Evolutionary conservation across 2,113 vertebrate genomes (phyloP).

Genomic region (Dipodomys stephensi): DNA sequence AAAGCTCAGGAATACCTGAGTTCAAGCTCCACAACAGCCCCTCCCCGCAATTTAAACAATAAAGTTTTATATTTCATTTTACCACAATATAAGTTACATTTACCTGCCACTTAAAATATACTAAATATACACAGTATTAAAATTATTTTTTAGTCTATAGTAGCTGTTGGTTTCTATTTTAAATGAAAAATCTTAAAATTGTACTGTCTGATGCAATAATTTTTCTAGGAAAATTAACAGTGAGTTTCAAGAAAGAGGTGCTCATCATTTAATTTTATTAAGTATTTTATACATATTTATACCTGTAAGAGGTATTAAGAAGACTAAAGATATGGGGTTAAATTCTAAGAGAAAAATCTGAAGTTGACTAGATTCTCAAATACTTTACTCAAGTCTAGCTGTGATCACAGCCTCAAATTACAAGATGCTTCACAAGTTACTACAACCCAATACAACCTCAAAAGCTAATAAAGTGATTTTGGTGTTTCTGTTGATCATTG

Average conservation of each 20-base stretch:
- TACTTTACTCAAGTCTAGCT: background rate
- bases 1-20: too few species aligned
- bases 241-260: background rate
- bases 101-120: background rate
- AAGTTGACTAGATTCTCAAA: constrained; percentile 23
- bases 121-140: background rate
- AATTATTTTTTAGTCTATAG: background rate
- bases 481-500: background rate
- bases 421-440: background rate
- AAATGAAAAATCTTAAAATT: constrained; percentile 32
- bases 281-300: background rate
- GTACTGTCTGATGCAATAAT: background rate
- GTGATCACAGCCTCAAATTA: background rate
- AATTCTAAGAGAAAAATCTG: background rate
- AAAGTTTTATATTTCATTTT: constrained; percentile 27
- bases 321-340: background rate
- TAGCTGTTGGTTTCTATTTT: background rate
- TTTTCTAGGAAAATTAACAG: constrained; percentile 21
- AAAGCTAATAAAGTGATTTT: background rate
- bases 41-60: background rate
- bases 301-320: background rate
- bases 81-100: background rate
- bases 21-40: too few species aligned
- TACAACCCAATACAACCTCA: background rate
- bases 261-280: background rate